phyloP scores from a whole-genome alignment of 1,140 invertebrate genomes.

The Drosophila saltans region DNA sequence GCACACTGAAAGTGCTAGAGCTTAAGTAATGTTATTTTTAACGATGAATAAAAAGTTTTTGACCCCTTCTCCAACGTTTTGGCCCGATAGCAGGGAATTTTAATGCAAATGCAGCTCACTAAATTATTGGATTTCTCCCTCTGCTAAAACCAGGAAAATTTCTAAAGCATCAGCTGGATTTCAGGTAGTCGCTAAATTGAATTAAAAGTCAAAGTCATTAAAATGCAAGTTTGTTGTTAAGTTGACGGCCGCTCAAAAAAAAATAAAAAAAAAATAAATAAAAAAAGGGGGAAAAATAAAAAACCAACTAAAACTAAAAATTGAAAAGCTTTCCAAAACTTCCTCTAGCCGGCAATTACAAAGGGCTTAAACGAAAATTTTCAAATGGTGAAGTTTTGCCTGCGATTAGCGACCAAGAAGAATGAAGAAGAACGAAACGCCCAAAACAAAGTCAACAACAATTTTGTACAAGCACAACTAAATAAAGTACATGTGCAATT shows the following conservation, averaged over 20 bases:
- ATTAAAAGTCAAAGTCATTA: slow-evolving; percentile 74
- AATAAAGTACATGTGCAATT: slow-evolving; percentile 18
- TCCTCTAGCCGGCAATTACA: slow-evolving; percentile 33
- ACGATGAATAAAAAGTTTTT: slow-evolving; percentile 45
- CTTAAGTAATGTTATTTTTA: slow-evolving; percentile 59
- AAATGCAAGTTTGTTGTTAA: slow-evolving; percentile 62
- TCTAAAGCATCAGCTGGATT: slow-evolving; percentile 38
- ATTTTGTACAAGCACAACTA: slow-evolving; percentile 32
- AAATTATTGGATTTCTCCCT: slow-evolving; percentile 46
- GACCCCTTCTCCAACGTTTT: slow-evolving; percentile 18
- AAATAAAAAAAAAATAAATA: background rate
- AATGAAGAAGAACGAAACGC: background rate
- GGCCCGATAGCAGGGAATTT: slow-evolving; percentile 35
- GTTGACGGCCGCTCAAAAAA: slow-evolving; percentile 37
- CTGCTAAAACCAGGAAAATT: slow-evolving; percentile 37
- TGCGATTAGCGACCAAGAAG: slow-evolving; percentile 36
- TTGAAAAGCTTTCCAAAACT: slow-evolving; percentile 64
- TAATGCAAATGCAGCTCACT: slow-evolving; percentile 60
- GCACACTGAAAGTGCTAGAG: background rate
- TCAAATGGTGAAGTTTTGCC: slow-evolving; percentile 30
- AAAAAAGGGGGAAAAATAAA: background rate
- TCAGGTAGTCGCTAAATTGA: slow-evolving; percentile 62
- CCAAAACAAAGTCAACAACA: slow-evolving; percentile 33
- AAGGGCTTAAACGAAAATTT: slow-evolving; percentile 27
- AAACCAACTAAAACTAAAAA: slow-evolving; percentile 24